Evolutionary conservation across 1,140 invertebrate species (phyloP).

Genomic region (Macrobrachium rosenbergii): DNA sequence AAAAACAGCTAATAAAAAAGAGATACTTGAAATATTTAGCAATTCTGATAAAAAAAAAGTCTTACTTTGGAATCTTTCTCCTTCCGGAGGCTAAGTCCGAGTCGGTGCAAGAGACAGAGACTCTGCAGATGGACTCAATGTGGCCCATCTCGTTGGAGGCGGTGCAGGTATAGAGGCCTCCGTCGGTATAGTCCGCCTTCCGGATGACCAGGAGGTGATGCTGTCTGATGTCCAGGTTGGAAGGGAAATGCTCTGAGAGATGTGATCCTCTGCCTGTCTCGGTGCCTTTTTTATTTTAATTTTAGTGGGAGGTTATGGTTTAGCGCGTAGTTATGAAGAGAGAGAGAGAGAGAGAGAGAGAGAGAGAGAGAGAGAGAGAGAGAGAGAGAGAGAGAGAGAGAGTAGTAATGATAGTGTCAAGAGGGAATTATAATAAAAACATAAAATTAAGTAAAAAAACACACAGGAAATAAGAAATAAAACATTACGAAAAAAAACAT

Average conservation of each 20-base stretch:
- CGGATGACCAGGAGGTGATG: conserved; percentile 81
- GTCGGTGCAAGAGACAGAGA: conserved; percentile 73
- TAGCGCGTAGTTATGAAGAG: not conserved
- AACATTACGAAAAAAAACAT: not conserved
- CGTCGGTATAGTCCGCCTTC: conserved; percentile 77
- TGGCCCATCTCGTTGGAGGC: conserved; percentile 89
- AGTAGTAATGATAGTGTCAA: not conserved
- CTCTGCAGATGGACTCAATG: conserved; percentile 80
- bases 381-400: not conserved
- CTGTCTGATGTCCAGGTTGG: conserved; percentile 85
- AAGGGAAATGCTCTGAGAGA: conserved; percentile 81
- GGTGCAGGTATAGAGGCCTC: conserved; percentile 88
- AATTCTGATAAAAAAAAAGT: too few species aligned
- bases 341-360: not conserved
- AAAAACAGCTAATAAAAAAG: too few species aligned
- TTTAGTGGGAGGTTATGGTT: not conserved
- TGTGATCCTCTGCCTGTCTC: conserved; percentile 80
- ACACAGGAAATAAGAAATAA: too few species aligned
- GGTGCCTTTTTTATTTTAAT: conserved; percentile 74
- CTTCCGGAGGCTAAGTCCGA: conserved; percentile 29
- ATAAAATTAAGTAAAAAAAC: not conserved
- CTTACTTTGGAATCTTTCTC: conserved; percentile 28
- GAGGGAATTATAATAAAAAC: too few species aligned
- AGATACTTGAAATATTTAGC: too few species aligned
- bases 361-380: not conserved